Base-by-base conservation (phyloP, 53 echinoderm and acorn worm species). In the Luidia sarsii region DNA sequence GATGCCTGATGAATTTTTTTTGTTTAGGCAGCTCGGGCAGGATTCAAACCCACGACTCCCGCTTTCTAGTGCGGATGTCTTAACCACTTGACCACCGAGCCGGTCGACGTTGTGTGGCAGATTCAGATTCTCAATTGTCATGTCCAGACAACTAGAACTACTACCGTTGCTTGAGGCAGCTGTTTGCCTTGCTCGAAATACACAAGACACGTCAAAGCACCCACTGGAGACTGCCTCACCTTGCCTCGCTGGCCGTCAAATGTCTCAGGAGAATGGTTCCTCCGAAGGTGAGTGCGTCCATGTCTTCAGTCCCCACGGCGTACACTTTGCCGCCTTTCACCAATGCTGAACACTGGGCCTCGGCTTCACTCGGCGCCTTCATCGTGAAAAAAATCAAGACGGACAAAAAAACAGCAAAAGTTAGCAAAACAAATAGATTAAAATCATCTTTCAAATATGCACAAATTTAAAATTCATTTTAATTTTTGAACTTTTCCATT, bases 211-310 rank as follows among this genome's bases (percentile, higher is more conserved):
- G n/a, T n/a, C n/a, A n/a, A n/a, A n/a, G n/a, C n/a, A n/a, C n/a
- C n/a, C n/a, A n/a, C n/a, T n/a, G n/a, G n/a, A n/a, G n/a, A n/a
- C n/a, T n/a, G n/a, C 21, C 61, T 80, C 71, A 92, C 99, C 89
- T 99, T 57, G 99, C 94, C 82, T 99, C 99, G 74, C 99, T 99
- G 18, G 87, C 74, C 24, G 99, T 94, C 10, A 99, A 85, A 82
- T 99, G 99, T 63, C 99, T 89, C 2, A 99, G 60, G 53, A 99
- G 68, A 6, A 99, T 89, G 7, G 84, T 77, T 19, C 83, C 86
- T 29, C 99, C 99, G 77, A 97, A 97, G 5, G 99, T 97, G 28
- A 97, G 71, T 11, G 93, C 91, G 55, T 97, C 99, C 99, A 97
- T 97, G 70, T 97, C 99, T 71, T 97, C 99, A 0, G 99, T 97